These are phyloP conservation scores for Stegana nigrithorax DNA, from an alignment of 2,888 invertebrate species.

Conservation along the genomic window DNA sequence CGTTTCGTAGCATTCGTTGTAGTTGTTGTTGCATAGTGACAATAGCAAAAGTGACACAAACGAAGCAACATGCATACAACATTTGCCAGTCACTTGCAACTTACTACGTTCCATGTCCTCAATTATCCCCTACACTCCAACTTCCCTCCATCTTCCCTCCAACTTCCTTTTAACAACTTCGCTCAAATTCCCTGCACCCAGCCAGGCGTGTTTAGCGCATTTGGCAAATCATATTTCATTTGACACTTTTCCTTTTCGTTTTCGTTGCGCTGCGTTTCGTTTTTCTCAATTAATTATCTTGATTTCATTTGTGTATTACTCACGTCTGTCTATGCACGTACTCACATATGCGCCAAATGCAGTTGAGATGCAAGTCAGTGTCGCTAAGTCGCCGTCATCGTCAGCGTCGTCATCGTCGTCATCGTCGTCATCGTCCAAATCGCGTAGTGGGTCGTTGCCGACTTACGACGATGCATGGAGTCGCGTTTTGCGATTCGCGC, in stretches of 20 bases:
- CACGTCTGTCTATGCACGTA: too few species aligned
- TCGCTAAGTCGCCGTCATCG: background rate
- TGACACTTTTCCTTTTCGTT: background rate
- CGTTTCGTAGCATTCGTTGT: background rate
- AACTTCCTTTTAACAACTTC: too few species aligned
- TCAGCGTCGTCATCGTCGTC: background rate
- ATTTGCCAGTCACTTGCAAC: background rate
- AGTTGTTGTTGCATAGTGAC: slow-evolving; percentile 26
- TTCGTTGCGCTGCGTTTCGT: background rate
- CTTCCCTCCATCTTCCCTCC: too few species aligned
- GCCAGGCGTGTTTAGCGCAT: too few species aligned
- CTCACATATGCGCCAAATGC: too few species aligned
- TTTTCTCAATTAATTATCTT: background rate
- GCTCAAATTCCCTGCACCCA: background rate
- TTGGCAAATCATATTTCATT: background rate
- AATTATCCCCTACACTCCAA: too few species aligned
- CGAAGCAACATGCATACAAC: background rate
- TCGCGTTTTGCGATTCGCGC: too few species aligned
- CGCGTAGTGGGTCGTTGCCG: slow-evolving; percentile 5
- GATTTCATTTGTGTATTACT: too few species aligned
- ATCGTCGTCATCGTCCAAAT: too few species aligned
- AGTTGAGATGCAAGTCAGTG: slow-evolving; percentile 10
- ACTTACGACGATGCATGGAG: too few species aligned
- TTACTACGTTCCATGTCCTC: too few species aligned
- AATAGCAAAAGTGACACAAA: slow-evolving; percentile 16